phyloP scores from a whole-genome alignment of 2,797 vertebrate genomes.

The Oryzias dopingdopingensis region DNA sequence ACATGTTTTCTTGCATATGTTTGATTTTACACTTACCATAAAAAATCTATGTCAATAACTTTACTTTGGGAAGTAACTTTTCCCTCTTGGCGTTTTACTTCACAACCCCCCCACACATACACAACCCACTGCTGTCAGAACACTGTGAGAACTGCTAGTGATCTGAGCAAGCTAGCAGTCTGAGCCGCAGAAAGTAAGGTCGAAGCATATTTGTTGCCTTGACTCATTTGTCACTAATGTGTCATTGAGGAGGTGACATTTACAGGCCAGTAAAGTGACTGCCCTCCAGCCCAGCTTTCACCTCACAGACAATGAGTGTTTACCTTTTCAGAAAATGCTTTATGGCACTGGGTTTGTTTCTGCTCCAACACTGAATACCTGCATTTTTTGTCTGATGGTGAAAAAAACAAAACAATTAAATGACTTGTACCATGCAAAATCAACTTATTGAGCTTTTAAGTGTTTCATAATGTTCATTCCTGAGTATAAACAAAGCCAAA shows the following conservation, averaged over 20 bases:
- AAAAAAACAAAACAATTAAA: too few relatives aligned
- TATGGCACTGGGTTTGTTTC: conserved; percentile 34
- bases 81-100: neutral
- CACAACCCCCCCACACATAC: neutral
- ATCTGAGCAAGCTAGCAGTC: conserved; percentile 28
- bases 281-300: conserved; percentile 87
- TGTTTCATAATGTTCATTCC: too few relatives aligned
- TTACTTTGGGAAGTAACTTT: too few relatives aligned
- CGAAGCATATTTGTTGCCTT: conserved; percentile 64
- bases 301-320: conserved; percentile 97
- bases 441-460: too few relatives aligned
- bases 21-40: too few relatives aligned
- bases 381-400: conserved; percentile 30
- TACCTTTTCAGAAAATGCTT: conserved; percentile 89
- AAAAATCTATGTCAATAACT: too few relatives aligned
- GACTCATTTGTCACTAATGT: conserved; percentile 95
- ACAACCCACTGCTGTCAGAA: neutral
- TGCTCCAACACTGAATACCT: conserved; percentile 63
- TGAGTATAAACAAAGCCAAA: too few relatives aligned
- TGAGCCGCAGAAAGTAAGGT: conserved; percentile 49
- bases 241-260: conserved; percentile 98
- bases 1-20: too few relatives aligned
- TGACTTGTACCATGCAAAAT: too few relatives aligned
- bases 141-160: conserved; percentile 5
- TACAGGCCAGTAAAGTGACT: conserved; percentile 90